Conservation (phyloP, 2,113 vertebrate species). For the Epinephelus cyanopodus region DNA sequence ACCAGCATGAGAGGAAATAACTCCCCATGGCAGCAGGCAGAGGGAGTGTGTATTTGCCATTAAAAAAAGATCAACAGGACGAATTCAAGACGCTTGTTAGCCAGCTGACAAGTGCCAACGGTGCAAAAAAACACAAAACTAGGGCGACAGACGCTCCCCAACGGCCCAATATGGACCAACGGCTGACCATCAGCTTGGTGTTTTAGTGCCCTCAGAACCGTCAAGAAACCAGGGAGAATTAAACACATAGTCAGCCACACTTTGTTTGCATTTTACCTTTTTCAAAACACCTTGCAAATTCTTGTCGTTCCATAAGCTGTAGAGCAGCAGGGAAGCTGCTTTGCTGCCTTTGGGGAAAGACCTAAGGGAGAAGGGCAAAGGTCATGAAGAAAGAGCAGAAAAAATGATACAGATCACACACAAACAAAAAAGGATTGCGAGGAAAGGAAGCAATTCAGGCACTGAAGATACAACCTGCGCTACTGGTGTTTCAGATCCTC, state of each 20-base stretch:
- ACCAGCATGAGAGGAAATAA: too few relatives aligned
- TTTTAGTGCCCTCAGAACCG: too few relatives aligned
- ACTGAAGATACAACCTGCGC: background rate
- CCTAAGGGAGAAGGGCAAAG: conserved; percentile 40
- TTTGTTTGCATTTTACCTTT: conserved; percentile 84
- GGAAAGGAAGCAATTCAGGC: background rate
- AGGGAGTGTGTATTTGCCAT: too few relatives aligned
- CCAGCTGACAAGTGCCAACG: too few relatives aligned
- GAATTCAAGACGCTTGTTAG: too few relatives aligned
- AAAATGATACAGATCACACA: background rate
- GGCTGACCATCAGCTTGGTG: too few relatives aligned
- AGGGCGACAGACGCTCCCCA: too few relatives aligned
- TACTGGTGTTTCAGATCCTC: background rate
- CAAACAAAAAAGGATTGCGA: background rate
- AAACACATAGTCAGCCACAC: background rate
- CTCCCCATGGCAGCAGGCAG: too few relatives aligned
- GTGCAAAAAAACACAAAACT: too few relatives aligned
- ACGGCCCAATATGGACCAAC: too few relatives aligned
- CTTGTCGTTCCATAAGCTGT: conserved; percentile 91
- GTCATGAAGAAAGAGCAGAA: background rate
- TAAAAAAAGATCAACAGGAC: too few relatives aligned
- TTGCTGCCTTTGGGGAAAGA: conserved; percentile 82
- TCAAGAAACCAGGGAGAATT: background rate
- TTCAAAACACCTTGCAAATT: conserved; percentile 87
- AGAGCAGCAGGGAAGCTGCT: conserved; percentile 89